Conservation (phyloP, 37 sponge, comb jelly and placozoan genomes). For the Hormiphora californensis region DNA sequence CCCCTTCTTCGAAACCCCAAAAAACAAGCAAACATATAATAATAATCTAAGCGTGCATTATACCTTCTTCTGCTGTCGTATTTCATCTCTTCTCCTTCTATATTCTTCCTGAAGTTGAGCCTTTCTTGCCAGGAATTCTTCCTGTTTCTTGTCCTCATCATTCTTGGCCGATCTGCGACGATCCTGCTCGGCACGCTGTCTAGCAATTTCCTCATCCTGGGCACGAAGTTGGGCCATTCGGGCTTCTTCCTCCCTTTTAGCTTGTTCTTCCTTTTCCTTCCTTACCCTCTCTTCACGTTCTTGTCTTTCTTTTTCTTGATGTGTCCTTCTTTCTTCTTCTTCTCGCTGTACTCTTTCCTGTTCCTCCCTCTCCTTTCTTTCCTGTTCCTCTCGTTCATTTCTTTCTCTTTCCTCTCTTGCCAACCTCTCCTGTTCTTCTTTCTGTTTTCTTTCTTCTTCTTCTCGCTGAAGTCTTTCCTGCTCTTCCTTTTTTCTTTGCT, state of each 20-base stretch:
- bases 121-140: neutral
- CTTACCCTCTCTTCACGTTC: neutral
- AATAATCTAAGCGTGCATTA: too few relatives aligned
- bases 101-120: neutral
- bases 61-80: neutral
- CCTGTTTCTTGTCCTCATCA: neutral
- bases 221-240: neutral
- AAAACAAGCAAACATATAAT: too few relatives aligned
- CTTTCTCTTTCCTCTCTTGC: neutral
- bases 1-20: too few relatives aligned
- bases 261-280: neutral
- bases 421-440: neutral
- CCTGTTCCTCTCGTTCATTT: neutral
- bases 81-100: neutral
- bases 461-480: neutral
- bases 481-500: neutral
- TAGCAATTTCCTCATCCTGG: too few relatives aligned
- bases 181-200: too few relatives aligned
- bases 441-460: neutral
- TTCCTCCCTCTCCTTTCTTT: neutral
- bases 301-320: neutral
- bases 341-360: neutral
- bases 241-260: neutral
- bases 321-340: neutral
- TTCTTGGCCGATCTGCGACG: too few relatives aligned